Conservation (phyloP, 2,888 invertebrate species). For the Dichetophora obliterata region DNA sequence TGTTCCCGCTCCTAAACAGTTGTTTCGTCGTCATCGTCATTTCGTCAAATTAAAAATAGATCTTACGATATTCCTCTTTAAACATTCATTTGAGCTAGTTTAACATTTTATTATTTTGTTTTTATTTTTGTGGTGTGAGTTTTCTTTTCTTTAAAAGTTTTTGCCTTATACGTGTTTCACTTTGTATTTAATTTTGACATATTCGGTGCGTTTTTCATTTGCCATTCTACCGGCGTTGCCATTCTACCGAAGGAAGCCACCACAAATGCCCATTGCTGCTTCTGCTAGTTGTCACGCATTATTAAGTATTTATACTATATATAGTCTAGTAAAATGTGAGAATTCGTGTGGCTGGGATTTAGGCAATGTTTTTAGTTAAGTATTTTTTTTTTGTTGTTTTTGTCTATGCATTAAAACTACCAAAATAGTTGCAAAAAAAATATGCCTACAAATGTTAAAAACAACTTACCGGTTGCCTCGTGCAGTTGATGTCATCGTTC, state of each 20-base stretch:
- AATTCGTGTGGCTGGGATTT: background rate
- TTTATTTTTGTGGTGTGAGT: background rate
- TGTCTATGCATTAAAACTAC: background rate
- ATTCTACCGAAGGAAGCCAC: background rate
- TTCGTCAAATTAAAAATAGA: conserved; percentile 48
- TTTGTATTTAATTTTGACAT: background rate
- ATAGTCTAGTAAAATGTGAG: background rate
- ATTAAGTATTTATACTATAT: conserved; percentile 13
- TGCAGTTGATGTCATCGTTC: conserved; percentile 46
- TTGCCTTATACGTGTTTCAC: conserved; percentile 5
- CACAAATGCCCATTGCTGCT: background rate
- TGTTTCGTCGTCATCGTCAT: conserved; percentile 19
- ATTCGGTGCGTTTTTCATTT: conserved; percentile 3
- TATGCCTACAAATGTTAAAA: conserved; percentile 7
- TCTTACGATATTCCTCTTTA: conserved; percentile 43
- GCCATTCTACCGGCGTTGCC: background rate
- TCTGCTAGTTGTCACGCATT: conserved; percentile 27
- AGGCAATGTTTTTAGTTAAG: background rate
- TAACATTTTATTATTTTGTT: conserved; percentile 1
- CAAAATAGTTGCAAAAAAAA: background rate
- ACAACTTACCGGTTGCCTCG: background rate
- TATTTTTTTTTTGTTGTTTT: too few relatives aligned
- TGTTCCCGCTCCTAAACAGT: conserved; percentile 16
- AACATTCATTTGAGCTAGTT: background rate
- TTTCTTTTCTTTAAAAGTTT: background rate